Base-by-base conservation (phyloP, 2,888 invertebrate species). In the Cephus nigrinus region DNA sequence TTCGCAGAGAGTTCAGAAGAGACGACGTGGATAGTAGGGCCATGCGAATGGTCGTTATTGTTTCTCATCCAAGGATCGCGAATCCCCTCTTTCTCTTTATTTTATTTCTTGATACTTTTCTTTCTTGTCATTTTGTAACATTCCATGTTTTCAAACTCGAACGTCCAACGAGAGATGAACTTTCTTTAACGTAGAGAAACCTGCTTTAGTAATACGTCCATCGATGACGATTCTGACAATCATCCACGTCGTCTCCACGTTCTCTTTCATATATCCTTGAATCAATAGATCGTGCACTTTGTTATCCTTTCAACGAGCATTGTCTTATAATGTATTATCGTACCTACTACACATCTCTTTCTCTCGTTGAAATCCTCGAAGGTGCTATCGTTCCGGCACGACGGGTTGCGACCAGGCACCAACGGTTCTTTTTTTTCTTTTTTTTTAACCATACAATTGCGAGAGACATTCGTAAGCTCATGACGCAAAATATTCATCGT, bases 111-210 rank as follows among this genome's bases (percentile, higher is more conserved):
- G 82, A 76, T 82, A 82, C 82, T 84, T 82, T 84, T 86, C 55
- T 23, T 55, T 55, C 84, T 85, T 85, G 82, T 87, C 86, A 81
- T 87, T 87, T 89, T 88, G 83, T 86, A 84, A 90, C 89, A 89
- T 89, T 89, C 89, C 89, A 89, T 87, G 86, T 86, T 88, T 88
- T 84, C 86, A 86, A 86, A 87, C 87, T 86, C 82, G 81, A 81
- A 82, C 79, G 79, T 75, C 80, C 80, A 82, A 71, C 81, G 85
- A 83, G 81, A 84, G 79, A 82, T 82, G 55, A 55, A 72, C 74
- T 73, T 74, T 32, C 35, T 74, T 77, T 73, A 35, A 74, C 30
- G 31, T 30, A 72, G 55, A 55, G 72, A 76, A 55, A 55, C 55
- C 55, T 55, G 23, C 23, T 23, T 23, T 55, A 55, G 55, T 9